Evolutionary conservation across 2,888 invertebrate genomes (phyloP).

Genomic region (Rhingia rostrata): DNA sequence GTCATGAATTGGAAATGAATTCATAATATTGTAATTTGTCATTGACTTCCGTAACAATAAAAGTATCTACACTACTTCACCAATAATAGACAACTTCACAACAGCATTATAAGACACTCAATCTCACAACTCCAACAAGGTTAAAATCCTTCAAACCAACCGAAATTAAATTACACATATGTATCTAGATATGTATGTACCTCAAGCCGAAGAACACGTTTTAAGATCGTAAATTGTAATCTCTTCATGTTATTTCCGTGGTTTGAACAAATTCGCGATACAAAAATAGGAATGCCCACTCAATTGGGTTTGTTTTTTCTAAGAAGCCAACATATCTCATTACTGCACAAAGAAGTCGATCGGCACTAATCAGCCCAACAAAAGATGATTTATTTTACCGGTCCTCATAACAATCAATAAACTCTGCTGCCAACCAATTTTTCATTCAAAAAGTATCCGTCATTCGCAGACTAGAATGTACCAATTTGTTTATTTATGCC

Average conservation of each 20-base stretch:
- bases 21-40: no score
- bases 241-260: neutral
- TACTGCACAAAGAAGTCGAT: neutral
- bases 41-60: no score
- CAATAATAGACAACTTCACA: neutral
- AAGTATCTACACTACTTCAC: neutral
- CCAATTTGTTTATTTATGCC: constrained; percentile 22
- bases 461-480: neutral
- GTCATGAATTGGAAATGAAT: no score
- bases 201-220: constrained; percentile 18
- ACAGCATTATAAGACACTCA: neutral
- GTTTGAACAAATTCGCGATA: constrained; percentile 5
- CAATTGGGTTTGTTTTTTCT: neutral
- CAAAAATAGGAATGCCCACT: neutral
- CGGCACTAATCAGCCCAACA: constrained; percentile 20
- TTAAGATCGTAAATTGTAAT: constrained; percentile 15
- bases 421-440: neutral
- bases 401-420: constrained; percentile 19
- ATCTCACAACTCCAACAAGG: neutral
- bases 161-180: neutral
- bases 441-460: constrained; percentile 20
- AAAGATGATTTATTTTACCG: neutral
- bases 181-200: no score
- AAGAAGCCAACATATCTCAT: neutral
- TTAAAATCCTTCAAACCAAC: constrained; percentile 27